Base-by-base conservation (phyloP, 2,888 invertebrate species). In the Ceriagrion tenellum region DNA sequence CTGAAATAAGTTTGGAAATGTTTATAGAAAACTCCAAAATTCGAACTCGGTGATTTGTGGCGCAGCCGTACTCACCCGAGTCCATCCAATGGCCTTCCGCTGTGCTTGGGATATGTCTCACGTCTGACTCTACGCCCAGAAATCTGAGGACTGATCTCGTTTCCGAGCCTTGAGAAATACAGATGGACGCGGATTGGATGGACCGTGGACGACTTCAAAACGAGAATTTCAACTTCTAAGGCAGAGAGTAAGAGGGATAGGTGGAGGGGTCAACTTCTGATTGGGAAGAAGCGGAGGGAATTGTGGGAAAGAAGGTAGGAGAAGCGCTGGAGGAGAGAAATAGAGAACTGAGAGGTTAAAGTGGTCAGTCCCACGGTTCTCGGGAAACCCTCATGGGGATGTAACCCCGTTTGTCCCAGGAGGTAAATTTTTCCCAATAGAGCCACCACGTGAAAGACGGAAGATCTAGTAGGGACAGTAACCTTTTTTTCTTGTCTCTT, bases 291-390 rank as follows among this genome's bases (percentile, higher is more conserved):
- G 35, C 16, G 13, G 30, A 12, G 35, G 35, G 35, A 35, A 35
- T 23, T 30, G 69, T 12, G 30, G 47, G 47, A 8, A 47, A 8
- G 47, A 47, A 47, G 2, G 47, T 4, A 47, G 40, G 63, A 47
- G 35, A 13, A 23, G 91, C 13, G 91, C 10, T 10, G 69, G 74
- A 47, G 30, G n/a, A 20, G 90, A 59, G 13, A 59, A 8, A 47
- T 47, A 47, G 18, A 56, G 93, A 26, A 47, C 69, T 47, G 91
- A 63, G 35, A 26, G 10, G 40, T 47, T 35, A 30, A 91, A 63
- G 26, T 93, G 93, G 93, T 93, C 93, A 93, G 47, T 93, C 93
- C 93, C 55, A 47, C 63, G 69, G 93, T 63, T 93, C 69, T 47
- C 74, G 93, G 63, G 93, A 69, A 93, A 93, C n/a, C 47, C 69